These are phyloP conservation scores for Grus americana DNA, from an alignment of 2,113 vertebrate genomes.

Conservation along the genomic window DNA sequence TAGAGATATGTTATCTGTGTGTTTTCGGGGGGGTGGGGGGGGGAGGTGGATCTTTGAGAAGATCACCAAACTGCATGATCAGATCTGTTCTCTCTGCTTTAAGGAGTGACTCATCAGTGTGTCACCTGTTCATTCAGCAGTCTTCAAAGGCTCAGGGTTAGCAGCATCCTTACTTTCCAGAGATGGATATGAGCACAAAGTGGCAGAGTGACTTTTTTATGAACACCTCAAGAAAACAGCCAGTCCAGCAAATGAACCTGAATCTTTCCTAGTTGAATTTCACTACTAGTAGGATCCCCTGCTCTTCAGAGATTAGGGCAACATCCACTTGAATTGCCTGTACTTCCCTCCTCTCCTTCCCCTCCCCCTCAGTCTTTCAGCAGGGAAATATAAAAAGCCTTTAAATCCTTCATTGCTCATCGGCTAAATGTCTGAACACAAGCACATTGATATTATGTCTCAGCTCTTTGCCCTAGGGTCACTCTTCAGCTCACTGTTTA, in stretches of 20 bases:
- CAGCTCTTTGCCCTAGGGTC: neutral
- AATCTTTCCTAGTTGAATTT: neutral
- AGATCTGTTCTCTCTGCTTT: neutral
- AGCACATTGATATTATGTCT: neutral
- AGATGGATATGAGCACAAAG: neutral
- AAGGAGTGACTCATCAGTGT: neutral
- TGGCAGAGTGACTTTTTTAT: neutral
- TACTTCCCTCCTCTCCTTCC: neutral
- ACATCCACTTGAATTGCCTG: neutral
- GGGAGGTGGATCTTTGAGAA: neutral
- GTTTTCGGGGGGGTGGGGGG: neutral
- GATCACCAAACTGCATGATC: neutral
- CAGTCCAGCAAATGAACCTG: neutral
- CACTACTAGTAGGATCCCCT: neutral
- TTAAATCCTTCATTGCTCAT: neutral
- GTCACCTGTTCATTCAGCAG: neutral
- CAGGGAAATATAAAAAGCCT: neutral
- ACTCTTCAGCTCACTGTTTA: constrained; percentile 1
- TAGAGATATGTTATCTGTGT: neutral
- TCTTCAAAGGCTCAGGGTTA: neutral
- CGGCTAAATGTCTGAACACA: neutral
- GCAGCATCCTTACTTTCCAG: neutral
- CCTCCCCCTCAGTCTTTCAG: neutral
- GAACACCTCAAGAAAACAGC: neutral
- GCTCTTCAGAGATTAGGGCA: neutral